These are phyloP conservation scores for Pygocentrus nattereri DNA, from an alignment of 2,797 vertebrate species.

Conservation along the genomic window DNA sequence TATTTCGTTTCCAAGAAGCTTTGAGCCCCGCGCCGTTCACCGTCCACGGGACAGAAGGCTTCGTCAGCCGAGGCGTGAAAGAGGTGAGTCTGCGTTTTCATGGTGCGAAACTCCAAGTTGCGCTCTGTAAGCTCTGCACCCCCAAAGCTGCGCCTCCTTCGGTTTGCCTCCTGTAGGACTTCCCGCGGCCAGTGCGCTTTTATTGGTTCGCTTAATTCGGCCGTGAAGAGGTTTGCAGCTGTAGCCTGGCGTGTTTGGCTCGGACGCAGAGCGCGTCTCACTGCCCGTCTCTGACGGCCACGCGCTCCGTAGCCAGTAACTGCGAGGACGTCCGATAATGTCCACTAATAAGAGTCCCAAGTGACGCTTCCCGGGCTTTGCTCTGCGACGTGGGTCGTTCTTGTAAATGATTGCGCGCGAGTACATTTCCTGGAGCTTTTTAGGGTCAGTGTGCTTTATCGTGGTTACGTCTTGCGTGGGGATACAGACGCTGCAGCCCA, in stretches of 20 bases:
- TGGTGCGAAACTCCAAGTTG: neutral
- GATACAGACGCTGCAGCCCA: too few species aligned
- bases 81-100: constrained; percentile 72
- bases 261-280: neutral
- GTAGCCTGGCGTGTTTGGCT: neutral
- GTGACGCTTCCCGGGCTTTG: constrained; percentile 17
- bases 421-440: neutral
- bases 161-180: too few species aligned
- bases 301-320: neutral
- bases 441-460: neutral
- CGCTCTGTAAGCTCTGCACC: too few species aligned
- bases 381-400: constrained; percentile 1
- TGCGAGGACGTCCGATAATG: neutral
- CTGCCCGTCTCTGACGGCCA: neutral
- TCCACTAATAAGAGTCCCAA: neutral
- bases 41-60: constrained; percentile 45
- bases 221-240: too few species aligned
- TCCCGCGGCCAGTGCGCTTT: too few species aligned
- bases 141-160: too few species aligned
- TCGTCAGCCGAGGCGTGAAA: constrained; percentile 65
- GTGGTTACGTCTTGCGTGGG: too few species aligned
- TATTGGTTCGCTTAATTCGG: too few species aligned
- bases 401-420: neutral
- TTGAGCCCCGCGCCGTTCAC: constrained; percentile 6
- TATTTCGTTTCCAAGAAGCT: neutral